Conservation (phyloP, 2,888 invertebrate genomes). For the Xanthostigma xanthostigma region DNA sequence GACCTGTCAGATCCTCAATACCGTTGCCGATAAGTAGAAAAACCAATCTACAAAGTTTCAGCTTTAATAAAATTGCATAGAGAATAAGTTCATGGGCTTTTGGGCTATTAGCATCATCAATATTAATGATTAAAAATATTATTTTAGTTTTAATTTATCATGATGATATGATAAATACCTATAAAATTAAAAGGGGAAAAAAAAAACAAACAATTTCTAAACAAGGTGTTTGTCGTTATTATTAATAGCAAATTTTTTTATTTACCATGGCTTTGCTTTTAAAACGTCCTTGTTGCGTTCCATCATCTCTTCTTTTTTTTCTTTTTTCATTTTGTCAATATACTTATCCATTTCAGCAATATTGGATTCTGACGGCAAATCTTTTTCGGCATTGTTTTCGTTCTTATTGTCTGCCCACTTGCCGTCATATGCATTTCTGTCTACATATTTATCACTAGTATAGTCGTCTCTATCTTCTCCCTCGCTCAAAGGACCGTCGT, state of each 20-base stretch:
- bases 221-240: too few relatives aligned
- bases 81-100: too few relatives aligned
- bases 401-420: conserved; percentile 43
- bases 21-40: too few relatives aligned
- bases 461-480: conserved; percentile 42
- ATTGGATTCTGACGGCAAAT: conserved; percentile 25
- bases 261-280: conserved; percentile 21
- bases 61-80: too few relatives aligned
- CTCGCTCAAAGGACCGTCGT: conserved; percentile 40
- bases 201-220: too few relatives aligned
- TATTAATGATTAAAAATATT: too few relatives aligned
- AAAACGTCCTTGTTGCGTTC: conserved; percentile 35
- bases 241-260: not conserved
- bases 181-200: too few relatives aligned
- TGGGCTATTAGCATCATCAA: too few relatives aligned
- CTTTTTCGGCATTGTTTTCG: conserved; percentile 10
- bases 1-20: too few relatives aligned
- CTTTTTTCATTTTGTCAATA: conserved; percentile 37
- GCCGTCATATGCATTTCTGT: conserved; percentile 47
- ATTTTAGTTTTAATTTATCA: too few relatives aligned
- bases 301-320: conserved; percentile 39
- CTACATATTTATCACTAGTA: conserved; percentile 31
- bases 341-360: conserved; percentile 41
- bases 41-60: too few relatives aligned
- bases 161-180: too few relatives aligned